phyloP scores from a whole-genome alignment of 2,797 vertebrate species.

The Anguilla obscura region DNA sequence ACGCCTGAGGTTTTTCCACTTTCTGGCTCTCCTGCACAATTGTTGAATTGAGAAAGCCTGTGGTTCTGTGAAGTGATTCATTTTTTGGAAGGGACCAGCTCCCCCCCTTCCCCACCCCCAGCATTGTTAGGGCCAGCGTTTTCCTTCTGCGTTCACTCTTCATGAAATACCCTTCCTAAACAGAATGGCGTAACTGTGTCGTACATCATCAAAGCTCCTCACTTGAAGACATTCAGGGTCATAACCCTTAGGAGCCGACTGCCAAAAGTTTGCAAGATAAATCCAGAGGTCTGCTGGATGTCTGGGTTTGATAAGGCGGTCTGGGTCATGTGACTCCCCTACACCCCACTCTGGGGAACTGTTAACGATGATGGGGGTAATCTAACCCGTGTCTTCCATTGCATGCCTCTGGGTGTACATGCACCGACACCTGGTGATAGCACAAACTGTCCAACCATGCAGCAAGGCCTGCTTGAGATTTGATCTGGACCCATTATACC shows the following conservation, averaged over 20 bases:
- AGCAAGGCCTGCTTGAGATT: not conserved
- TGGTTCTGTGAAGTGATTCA: not conserved
- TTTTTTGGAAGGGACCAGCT: slow-evolving; percentile 10
- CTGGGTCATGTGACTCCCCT: slow-evolving; percentile 2
- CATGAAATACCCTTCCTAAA: not conserved
- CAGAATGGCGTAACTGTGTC: not conserved
- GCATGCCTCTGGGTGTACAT: slow-evolving; percentile 32
- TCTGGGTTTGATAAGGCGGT: not conserved
- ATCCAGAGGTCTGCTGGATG: not conserved
- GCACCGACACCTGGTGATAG: slow-evolving; percentile 15
- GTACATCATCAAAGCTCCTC: not conserved
- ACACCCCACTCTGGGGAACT: not conserved
- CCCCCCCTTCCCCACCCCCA: not conserved
- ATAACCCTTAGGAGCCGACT: slow-evolving; percentile 55
- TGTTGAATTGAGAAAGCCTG: not conserved
- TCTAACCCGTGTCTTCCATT: slow-evolving; percentile 48
- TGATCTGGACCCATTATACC: not conserved
- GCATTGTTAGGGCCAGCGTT: not conserved
- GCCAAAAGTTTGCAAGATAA: slow-evolving; percentile 27
- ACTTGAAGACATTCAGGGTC: not conserved
- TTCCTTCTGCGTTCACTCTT: not conserved
- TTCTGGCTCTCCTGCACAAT: not conserved
- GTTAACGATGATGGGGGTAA: slow-evolving; percentile 52
- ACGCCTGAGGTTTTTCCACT: not conserved
- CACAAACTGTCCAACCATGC: slow-evolving; percentile 8